Percentiles rank a stretch among this genome's conserved stretches.
Evolutionary conservation across 2,888 invertebrate species (phyloP).

Genomic region (Phalera bucephala): DNA sequence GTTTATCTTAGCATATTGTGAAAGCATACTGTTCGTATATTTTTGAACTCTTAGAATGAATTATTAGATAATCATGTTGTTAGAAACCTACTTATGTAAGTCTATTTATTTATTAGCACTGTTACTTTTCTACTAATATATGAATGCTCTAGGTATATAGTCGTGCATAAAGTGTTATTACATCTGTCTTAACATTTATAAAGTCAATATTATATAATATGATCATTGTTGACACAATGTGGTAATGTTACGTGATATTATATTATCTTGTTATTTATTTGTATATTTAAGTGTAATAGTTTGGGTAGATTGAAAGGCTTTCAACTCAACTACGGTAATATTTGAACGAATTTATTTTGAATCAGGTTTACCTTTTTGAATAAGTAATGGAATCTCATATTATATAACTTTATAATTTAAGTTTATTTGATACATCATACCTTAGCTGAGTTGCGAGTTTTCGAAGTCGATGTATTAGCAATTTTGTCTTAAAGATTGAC

Average conservation of each 20-base stretch:
- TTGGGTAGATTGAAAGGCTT: background rate
- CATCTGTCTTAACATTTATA: too few relatives aligned
- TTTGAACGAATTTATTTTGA: constrained; percentile 1
- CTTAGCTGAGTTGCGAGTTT: background rate
- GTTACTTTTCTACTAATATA: too few relatives aligned
- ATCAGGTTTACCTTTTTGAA: background rate
- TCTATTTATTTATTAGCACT: too few relatives aligned
- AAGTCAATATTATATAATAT: too few relatives aligned
- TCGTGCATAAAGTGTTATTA: too few relatives aligned
- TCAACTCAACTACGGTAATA: constrained; percentile 6
- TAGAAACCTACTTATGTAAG: too few relatives aligned
- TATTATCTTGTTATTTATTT: constrained; percentile 35
- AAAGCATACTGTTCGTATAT: background rate
- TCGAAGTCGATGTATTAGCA: too few relatives aligned
- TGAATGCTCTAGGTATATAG: too few relatives aligned
- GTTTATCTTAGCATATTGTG: constrained; percentile 6
- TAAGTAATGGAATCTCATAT: background rate
- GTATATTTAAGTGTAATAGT: background rate
- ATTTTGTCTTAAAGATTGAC: too few relatives aligned
- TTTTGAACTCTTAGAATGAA: constrained; percentile 2
- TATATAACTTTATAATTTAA: background rate
- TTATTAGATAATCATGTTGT: too few relatives aligned
- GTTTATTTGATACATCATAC: too few relatives aligned
- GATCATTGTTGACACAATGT: constrained; percentile 13
- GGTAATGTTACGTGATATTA: constrained; percentile 33